Base-by-base conservation (phyloP, 2,113 vertebrate species). In the Nibea coibor region DNA sequence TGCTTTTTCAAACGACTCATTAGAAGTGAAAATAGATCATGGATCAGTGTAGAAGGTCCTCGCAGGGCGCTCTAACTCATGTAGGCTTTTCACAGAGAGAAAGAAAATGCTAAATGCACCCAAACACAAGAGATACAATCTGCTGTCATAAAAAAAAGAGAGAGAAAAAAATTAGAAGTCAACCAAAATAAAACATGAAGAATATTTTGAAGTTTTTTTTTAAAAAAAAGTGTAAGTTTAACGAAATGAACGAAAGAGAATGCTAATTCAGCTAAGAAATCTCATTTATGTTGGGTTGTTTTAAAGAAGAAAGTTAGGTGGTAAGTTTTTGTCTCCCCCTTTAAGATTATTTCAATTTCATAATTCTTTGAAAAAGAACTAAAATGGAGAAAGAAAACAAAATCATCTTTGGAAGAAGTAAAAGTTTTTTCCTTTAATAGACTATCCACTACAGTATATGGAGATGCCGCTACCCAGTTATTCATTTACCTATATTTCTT, bases 351-450 rank as follows among this genome's bases (percentile, higher is more conserved):
- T 83, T 91, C 80, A 78, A 85, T 91, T 91, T 90, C 81, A 92
- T 79, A 92, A 93, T 93, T 72, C 50, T 89, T 86, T 86, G 70
- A 86, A 88, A 91, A 82, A 90, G 70, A 88, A 90, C 85, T 90
- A 92, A 92, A 94, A 89, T 75, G 90, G 79, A 81, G 70, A 92
- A 91, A 93, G 87, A 88, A 91, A 92, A 92, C 87, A 87, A 89
- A 94, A 93, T 94, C 87, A 96, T 96, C 96, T 97, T 98, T 97
- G 96, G 95, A 96, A 96, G 92, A 95, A 96, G 90, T 92, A 90
- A 89, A 93, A 72, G 51, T 91, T 88, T 92, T 93, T 88, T 93
- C 82, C 84, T 91, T 90, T 90, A 92, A 93, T 93, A 93, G 76
- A 94, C 95, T 93, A 96, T 94, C 91, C 92, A 94, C 96, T 97